phyloP scores from a whole-genome alignment of 2,888 invertebrate genomes.

The Frankliniella intonsa region DNA sequence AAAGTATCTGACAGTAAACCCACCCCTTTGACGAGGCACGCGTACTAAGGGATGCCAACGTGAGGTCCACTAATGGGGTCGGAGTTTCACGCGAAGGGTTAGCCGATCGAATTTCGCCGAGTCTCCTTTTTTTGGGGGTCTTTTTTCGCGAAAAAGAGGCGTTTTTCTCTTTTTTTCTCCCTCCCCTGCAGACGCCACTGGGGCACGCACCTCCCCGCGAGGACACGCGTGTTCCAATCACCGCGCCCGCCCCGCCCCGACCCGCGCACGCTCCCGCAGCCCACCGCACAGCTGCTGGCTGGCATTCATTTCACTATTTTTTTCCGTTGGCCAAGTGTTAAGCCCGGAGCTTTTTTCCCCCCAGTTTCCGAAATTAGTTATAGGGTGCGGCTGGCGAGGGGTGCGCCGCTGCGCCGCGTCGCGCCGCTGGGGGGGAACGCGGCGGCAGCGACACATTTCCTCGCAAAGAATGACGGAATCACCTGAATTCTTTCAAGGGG shows the following conservation, averaged over 20 bases:
- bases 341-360: constrained; percentile 18
- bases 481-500: constrained; percentile 24
- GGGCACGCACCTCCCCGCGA: no score
- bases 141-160: no score
- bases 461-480: constrained; percentile 24
- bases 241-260: background rate
- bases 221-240: background rate
- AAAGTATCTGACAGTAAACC: background rate
- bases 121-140: no score
- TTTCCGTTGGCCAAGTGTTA: constrained; percentile 24
- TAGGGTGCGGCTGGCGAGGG: background rate
- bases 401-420: background rate
- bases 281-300: background rate
- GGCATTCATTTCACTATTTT: constrained; percentile 7
- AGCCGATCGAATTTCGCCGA: no score
- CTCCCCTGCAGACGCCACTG: no score
- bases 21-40: background rate
- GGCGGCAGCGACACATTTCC: background rate
- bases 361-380: constrained; percentile 22
- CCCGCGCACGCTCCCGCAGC: background rate
- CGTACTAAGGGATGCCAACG: background rate
- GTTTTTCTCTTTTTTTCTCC: no score
- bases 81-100: no score
- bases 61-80: no score
- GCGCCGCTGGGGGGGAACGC: background rate